phyloP scores from a whole-genome alignment of 2,888 invertebrate genomes.

The Diplolepis rosae region DNA sequence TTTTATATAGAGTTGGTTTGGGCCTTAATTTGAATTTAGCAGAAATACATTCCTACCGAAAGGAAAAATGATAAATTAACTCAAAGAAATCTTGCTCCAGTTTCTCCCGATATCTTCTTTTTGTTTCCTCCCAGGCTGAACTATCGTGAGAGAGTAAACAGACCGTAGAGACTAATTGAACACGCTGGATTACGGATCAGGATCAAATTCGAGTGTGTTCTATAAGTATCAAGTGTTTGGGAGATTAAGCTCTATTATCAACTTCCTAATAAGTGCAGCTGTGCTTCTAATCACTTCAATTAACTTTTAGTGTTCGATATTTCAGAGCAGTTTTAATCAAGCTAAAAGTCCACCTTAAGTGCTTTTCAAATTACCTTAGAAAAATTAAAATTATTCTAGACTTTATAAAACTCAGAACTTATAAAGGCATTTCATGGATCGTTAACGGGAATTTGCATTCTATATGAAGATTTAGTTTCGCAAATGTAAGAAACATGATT shows the following conservation, averaged over 20 bases:
- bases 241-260: not conserved
- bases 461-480: no score
- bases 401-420: no score
- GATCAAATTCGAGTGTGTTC: slow-evolving; percentile 69
- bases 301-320: not conserved
- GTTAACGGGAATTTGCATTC: no score
- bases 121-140: slow-evolving; percentile 26
- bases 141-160: slow-evolving; percentile 48
- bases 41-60: no score
- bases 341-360: not conserved
- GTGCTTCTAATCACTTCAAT: not conserved
- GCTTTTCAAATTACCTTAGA: not conserved
- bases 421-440: no score
- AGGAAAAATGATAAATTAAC: no score
- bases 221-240: slow-evolving; percentile 65
- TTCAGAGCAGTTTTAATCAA: not conserved
- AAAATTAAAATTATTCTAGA: not conserved
- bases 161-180: slow-evolving; percentile 70
- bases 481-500: no score
- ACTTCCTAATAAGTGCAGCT: not conserved
- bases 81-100: not conserved
- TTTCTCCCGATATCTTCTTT: not conserved
- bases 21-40: no score
- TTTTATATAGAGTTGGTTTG: no score
- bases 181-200: slow-evolving; percentile 71